These are phyloP conservation scores for Naso thynnoides DNA, from an alignment of 2,797 vertebrate species.

Conservation along the genomic window DNA sequence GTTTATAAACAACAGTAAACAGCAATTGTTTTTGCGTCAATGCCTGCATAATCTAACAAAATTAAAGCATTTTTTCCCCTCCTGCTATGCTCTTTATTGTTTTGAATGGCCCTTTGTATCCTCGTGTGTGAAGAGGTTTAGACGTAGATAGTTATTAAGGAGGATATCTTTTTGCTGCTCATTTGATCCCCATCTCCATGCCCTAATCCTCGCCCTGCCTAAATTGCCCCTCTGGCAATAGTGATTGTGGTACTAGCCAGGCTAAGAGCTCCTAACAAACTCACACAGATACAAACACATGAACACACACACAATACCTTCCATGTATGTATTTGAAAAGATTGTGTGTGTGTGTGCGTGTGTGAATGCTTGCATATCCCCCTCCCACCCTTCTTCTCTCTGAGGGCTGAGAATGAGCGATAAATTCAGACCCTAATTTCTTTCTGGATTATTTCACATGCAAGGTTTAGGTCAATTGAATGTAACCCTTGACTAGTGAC, in stretches of 20 bases:
- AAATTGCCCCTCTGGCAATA: conserved; percentile 82
- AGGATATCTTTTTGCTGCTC: conserved; percentile 72
- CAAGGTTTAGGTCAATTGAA: conserved; percentile 90
- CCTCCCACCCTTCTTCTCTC: conserved; percentile 50
- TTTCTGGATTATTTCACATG: conserved; percentile 85
- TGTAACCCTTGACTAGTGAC: conserved; percentile 86
- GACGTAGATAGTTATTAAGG: conserved; percentile 73
- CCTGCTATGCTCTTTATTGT: conserved; percentile 46
- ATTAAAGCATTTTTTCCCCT: conserved; percentile 40
- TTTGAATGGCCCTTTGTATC: conserved; percentile 55
- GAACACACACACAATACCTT: conserved; percentile 15
- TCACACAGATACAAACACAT: conserved; percentile 20
- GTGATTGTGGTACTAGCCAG: conserved; percentile 70
- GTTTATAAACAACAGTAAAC: conserved; percentile 10
- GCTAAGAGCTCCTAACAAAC: conserved; percentile 69
- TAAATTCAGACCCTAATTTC: conserved; percentile 89
- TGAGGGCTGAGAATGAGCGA: conserved; percentile 83
- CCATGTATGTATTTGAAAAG: conserved; percentile 38
- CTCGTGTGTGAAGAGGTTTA: conserved; percentile 65
- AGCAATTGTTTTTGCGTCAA: conserved; percentile 10
- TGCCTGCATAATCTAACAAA: conserved; percentile 40
- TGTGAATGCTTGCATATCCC: conserved; percentile 24
- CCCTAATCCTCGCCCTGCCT: conserved; percentile 77
- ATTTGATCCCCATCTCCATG: conserved; percentile 76
- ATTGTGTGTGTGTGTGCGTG: not conserved